These are phyloP conservation scores for Mesitornis unicolor DNA, from an alignment of 2,113 vertebrate genomes.

Conservation along the genomic window DNA sequence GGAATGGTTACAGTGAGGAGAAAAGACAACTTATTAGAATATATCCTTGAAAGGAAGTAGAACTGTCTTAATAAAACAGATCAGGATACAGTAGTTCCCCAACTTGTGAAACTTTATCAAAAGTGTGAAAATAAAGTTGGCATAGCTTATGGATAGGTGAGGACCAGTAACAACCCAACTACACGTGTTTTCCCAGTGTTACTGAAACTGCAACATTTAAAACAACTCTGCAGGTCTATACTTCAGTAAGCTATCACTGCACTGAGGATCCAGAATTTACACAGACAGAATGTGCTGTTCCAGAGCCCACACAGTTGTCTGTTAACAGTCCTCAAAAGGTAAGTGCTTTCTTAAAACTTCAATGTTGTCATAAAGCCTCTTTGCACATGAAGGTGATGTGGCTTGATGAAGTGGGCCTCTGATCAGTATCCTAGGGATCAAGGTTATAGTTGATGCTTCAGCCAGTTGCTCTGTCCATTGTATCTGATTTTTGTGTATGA, in stretches of 20 bases:
- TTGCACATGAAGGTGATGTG: accelerated
- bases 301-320: slow-evolving; percentile 51
- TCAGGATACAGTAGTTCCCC: not conserved
- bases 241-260: slow-evolving; percentile 71
- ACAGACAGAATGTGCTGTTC: slow-evolving; percentile 57
- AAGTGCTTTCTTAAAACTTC: not conserved
- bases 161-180: not conserved
- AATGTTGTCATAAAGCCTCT: not conserved
- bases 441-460: not conserved
- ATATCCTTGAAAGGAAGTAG: not conserved
- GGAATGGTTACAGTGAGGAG: not conserved
- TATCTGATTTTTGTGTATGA: not conserved
- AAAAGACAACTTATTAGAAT: not conserved
- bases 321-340: slow-evolving; percentile 72
- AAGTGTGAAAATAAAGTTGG: not conserved
- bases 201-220: not conserved
- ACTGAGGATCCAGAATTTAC: slow-evolving; percentile 65
- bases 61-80: not conserved
- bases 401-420: not conserved
- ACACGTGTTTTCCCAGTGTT: not conserved
- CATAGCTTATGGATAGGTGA: not conserved
- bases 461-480: not conserved
- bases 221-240: slow-evolving; percentile 60
- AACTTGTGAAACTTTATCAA: accelerated
- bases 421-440: not conserved